Evolutionary conservation across 2,797 vertebrate genomes (phyloP).

Genomic region (Gorsachius magnificus): DNA sequence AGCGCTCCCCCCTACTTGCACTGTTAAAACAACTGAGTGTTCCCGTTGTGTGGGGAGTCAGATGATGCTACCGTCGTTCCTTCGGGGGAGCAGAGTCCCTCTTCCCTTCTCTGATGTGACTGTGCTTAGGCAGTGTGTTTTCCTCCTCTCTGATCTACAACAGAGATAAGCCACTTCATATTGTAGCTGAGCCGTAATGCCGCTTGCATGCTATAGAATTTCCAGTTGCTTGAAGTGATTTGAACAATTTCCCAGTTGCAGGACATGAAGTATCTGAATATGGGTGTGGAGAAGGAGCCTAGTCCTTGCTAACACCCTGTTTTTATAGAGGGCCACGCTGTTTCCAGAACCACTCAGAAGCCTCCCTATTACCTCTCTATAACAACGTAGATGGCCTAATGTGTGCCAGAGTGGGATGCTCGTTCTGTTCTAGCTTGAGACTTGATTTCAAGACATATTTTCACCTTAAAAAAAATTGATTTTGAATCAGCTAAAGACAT

Average conservation of each 20-base stretch:
- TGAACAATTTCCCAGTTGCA: not conserved
- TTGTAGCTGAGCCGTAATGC: not conserved
- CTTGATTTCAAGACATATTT: not conserved
- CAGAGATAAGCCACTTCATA: not conserved
- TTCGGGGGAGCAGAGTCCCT: not conserved
- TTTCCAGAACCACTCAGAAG: not conserved
- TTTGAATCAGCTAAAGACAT: not conserved
- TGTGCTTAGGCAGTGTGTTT: not conserved
- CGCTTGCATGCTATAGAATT: not conserved
- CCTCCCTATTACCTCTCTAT: not conserved
- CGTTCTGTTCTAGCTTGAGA: not conserved
- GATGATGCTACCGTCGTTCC: not conserved
- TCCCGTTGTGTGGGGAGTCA: not conserved
- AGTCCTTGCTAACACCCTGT: not conserved
- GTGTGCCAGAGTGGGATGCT: not conserved
- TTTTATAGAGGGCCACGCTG: not conserved
- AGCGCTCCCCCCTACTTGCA: not conserved
- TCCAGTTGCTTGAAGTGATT: not conserved
- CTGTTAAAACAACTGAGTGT: accelerated
- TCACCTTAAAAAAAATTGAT: not conserved
- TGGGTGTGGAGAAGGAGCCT: not conserved
- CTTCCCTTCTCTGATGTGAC: not conserved
- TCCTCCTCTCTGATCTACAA: not conserved
- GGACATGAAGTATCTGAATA: not conserved
- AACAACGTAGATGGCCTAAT: too few species aligned